Conservation (phyloP, 2,888 invertebrate species). For the Tuberolachnus salignus region DNA sequence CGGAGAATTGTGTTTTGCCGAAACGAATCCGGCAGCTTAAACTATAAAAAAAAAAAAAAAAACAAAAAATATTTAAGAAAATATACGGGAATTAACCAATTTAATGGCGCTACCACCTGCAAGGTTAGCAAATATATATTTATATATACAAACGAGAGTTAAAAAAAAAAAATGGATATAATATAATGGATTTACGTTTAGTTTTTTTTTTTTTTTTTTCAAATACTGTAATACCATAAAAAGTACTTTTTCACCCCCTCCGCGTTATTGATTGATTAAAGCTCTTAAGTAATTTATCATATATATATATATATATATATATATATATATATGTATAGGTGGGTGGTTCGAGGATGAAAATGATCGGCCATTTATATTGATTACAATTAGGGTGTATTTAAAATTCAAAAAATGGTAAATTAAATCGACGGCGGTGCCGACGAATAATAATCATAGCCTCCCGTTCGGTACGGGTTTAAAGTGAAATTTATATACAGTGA, state of each 20-base stretch:
- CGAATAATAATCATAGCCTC: conserved; percentile 11
- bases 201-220: neutral
- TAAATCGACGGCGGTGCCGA: neutral
- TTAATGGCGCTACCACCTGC: no score
- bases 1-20: no score
- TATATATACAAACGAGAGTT: no score
- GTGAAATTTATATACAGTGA: neutral
- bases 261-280: neutral
- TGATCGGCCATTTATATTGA: conserved; percentile 10
- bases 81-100: no score
- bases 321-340: neutral
- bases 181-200: neutral
- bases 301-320: neutral
- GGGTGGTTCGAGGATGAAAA: neutral
- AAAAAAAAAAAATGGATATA: neutral
- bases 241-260: neutral
- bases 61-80: no score
- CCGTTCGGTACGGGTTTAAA: neutral
- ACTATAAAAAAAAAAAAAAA: no score
- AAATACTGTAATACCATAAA: neutral
- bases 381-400: conserved; percentile 31
- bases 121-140: no score
- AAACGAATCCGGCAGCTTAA: no score
- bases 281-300: conserved; percentile 2
- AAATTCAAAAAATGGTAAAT: conserved; percentile 22